These are phyloP conservation scores for Archegozetes longisetosus DNA, from an alignment of 1,140 invertebrate genomes.

Conservation along the genomic window DNA sequence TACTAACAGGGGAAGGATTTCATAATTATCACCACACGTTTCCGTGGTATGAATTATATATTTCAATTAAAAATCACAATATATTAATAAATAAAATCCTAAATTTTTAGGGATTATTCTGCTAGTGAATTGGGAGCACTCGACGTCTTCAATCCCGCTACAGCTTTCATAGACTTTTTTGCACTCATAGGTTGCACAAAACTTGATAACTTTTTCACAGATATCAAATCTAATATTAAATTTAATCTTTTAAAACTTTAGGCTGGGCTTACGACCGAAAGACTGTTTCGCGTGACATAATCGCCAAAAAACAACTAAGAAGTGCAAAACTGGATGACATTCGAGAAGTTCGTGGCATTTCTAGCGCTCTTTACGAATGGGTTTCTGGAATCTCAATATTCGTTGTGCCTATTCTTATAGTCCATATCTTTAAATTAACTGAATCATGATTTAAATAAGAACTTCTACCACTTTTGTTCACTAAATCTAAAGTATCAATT, in stretches of 20 bases:
- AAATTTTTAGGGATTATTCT: neutral
- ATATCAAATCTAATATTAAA: too few relatives aligned
- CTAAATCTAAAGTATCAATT: too few relatives aligned
- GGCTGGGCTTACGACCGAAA: neutral
- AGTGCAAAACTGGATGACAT: neutral
- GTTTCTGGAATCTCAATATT: neutral
- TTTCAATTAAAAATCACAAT: neutral
- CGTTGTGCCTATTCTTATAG: neutral
- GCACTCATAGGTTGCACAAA: neutral
- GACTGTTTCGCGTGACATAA: neutral
- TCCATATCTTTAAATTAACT: neutral
- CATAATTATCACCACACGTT: constrained; percentile 3
- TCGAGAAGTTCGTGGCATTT: neutral
- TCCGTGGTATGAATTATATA: neutral
- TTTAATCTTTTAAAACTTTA: too few relatives aligned
- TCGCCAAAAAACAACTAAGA: neutral
- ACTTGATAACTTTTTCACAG: too few relatives aligned
- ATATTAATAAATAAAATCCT: neutral
- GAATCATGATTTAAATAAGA: too few relatives aligned
- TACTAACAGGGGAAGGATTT: neutral
- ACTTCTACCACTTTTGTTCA: too few relatives aligned
- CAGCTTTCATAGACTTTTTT: constrained; percentile 1
- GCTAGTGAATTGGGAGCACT: neutral
- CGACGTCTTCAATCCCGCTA: constrained; percentile 1
- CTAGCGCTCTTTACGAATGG: neutral